Evolutionary conservation across 2,888 invertebrate genomes (phyloP).

Genomic region (Drosophila prolongata): DNA sequence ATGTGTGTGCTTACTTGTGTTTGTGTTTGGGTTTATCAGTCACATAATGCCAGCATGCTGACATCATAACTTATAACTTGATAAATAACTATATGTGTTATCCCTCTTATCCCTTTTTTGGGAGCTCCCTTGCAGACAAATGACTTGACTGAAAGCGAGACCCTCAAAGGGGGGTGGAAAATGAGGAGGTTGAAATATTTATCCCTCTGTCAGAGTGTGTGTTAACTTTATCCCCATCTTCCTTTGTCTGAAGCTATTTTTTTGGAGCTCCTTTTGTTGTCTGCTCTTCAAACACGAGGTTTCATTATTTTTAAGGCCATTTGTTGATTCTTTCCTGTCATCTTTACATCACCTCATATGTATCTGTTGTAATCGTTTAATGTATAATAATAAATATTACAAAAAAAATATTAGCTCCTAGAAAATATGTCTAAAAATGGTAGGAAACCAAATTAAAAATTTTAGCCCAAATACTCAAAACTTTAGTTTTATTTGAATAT

Average conservation of each 20-base stretch:
- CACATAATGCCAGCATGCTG: slow-evolving; percentile 76
- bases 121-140: slow-evolving; percentile 63
- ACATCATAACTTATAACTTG: slow-evolving; percentile 81
- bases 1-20: slow-evolving; percentile 10
- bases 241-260: slow-evolving; percentile 33
- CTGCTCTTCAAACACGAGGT: slow-evolving; percentile 55
- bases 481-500: not conserved
- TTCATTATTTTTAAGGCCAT: slow-evolving; percentile 47
- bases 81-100: slow-evolving; percentile 71
- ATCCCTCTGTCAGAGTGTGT: slow-evolving; percentile 21
- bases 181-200: slow-evolving; percentile 15
- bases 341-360: too few species aligned
- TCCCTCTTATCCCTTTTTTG: slow-evolving; percentile 31
- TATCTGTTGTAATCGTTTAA: too few species aligned
- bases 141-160: slow-evolving; percentile 64
- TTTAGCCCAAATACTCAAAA: too few species aligned
- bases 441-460: too few species aligned
- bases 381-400: too few species aligned
- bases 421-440: too few species aligned
- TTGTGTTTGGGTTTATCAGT: slow-evolving; percentile 67
- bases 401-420: too few species aligned
- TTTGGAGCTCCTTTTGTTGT: slow-evolving; percentile 45
- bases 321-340: not conserved
- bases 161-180: slow-evolving; percentile 14
- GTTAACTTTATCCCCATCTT: slow-evolving; percentile 36